Evolutionary conservation across 2,888 invertebrate genomes (phyloP).

Genomic region (Aplocera efformata): DNA sequence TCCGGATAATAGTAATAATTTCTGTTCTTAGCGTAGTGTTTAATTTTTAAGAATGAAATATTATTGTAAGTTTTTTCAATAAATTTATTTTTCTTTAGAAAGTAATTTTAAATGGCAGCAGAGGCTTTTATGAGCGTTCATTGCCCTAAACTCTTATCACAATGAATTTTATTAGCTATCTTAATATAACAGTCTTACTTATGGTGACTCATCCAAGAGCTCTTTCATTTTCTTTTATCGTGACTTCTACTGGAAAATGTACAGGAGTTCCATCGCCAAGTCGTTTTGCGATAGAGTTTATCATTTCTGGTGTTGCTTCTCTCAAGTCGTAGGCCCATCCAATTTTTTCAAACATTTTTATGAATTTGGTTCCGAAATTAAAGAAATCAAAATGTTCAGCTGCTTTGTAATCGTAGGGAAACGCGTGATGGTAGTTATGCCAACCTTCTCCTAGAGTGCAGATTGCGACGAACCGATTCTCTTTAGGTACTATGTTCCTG

Average conservation of each 20-base stretch:
- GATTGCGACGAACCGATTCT: constrained; percentile 82
- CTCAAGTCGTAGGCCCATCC: constrained; percentile 70
- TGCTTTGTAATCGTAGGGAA: constrained; percentile 84
- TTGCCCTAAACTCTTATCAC: background rate
- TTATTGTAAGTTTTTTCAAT: constrained; percentile 4
- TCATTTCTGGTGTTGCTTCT: constrained; percentile 65
- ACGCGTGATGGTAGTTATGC: constrained; percentile 90
- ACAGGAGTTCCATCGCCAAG: constrained; percentile 67
- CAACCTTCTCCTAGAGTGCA: constrained; percentile 84
- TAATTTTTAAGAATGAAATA: constrained; percentile 11
- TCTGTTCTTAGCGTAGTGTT: background rate
- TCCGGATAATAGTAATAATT: constrained; percentile 1
- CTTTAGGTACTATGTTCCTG: constrained; percentile 82
- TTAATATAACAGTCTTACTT: too few relatives aligned
- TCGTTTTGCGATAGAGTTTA: constrained; percentile 64
- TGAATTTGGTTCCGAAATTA: constrained; percentile 61
- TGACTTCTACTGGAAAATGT: constrained; percentile 46
- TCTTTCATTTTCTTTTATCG: constrained; percentile 27
- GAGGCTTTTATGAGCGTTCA: too few relatives aligned
- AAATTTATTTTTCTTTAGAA: background rate
- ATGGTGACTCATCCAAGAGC: constrained; percentile 19
- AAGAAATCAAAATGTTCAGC: constrained; percentile 76
- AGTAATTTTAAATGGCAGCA: background rate
- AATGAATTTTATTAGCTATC: background rate
- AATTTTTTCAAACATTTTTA: constrained; percentile 57